Conservation (phyloP, 2,113 vertebrate genomes). For the Mustelus asterias region DNA sequence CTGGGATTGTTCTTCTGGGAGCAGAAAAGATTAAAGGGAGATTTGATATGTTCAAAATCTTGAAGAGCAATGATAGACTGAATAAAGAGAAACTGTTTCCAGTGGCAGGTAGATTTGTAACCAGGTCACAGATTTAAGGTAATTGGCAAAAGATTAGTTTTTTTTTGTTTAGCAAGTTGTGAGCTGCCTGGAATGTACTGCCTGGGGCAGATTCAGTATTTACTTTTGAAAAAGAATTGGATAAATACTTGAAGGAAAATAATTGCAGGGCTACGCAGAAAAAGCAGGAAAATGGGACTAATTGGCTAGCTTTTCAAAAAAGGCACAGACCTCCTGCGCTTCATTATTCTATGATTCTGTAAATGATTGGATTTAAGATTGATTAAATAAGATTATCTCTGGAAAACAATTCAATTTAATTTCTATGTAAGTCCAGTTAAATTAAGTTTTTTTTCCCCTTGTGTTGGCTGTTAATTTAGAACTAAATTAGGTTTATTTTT, state of each 20-base stretch:
- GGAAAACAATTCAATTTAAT: not conserved
- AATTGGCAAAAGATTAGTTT: not conserved
- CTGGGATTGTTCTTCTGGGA: too few species aligned
- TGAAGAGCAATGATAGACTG: not conserved
- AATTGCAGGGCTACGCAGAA: not conserved
- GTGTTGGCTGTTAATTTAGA: not conserved
- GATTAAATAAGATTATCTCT: not conserved
- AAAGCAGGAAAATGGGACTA: not conserved
- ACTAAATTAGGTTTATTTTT: not conserved
- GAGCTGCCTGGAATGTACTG: not conserved
- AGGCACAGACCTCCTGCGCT: not conserved
- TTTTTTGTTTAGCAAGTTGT: not conserved
- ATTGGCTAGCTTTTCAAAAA: not conserved
- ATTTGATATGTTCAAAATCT: not conserved
- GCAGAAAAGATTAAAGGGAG: not conserved
- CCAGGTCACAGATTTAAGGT: not conserved
- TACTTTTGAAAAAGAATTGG: not conserved
- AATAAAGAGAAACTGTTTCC: not conserved
- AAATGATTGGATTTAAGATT: not conserved
- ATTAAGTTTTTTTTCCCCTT: not conserved
- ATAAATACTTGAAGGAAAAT: not conserved
- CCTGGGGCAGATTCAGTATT: not conserved
- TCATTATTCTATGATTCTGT: not conserved
- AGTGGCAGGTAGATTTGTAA: not conserved
- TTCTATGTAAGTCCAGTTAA: not conserved